These are phyloP conservation scores for Pristionchus mayeri DNA, from an alignment of 2,888 invertebrate genomes.

Conservation along the genomic window DNA sequence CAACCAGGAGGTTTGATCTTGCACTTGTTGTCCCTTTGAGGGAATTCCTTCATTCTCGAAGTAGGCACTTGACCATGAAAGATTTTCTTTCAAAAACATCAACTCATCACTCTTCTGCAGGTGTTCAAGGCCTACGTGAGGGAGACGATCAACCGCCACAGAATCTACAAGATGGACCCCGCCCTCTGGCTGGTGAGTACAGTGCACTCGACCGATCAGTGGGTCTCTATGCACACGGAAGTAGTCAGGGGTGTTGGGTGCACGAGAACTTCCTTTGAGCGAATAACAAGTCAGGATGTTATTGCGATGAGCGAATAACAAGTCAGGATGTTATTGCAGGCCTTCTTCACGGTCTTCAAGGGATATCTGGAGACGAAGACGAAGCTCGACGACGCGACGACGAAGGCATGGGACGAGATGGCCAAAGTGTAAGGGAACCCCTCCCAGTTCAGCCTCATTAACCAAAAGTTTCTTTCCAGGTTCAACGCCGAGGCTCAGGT, in stretches of 20 bases:
- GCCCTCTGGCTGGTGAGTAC: constrained; percentile 63
- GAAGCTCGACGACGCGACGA: constrained; percentile 61
- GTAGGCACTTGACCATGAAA: background rate
- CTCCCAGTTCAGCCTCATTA: background rate
- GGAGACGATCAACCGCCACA: constrained; percentile 71
- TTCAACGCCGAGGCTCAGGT: constrained; percentile 28
- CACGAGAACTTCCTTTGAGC: background rate
- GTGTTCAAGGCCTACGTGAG: constrained; percentile 64
- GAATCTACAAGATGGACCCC: constrained; percentile 74
- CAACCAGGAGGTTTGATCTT: constrained; percentile 56
- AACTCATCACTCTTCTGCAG: background rate
- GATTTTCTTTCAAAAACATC: no score
- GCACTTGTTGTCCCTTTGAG: no score
- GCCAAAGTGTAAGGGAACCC: constrained; percentile 55
- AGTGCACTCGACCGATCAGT: background rate
- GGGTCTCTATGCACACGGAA: no score
- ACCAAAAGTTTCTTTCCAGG: background rate
- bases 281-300: background rate
- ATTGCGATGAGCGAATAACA: background rate
- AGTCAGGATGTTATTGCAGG: constrained; percentile 52
- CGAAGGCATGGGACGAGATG: constrained; percentile 68
- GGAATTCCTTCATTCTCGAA: constrained; percentile 53
- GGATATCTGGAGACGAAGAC: constrained; percentile 67
- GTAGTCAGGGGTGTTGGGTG: background rate
- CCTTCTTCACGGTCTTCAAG: constrained; percentile 72